These are phyloP conservation scores for Arrhamphus sclerolepis DNA, from an alignment of 2,797 vertebrate genomes.

Conservation along the genomic window DNA sequence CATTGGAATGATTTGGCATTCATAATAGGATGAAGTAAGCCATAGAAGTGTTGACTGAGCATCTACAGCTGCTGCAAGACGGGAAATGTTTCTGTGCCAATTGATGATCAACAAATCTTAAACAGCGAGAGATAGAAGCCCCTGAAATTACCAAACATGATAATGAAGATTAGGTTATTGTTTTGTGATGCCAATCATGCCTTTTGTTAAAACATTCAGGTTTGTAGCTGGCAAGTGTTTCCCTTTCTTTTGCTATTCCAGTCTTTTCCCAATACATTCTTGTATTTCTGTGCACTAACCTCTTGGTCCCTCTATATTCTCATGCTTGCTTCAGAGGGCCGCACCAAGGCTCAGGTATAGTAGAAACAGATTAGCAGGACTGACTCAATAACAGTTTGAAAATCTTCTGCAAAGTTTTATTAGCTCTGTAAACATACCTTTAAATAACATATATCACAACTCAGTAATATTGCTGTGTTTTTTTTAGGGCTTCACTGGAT, in stretches of 20 bases:
- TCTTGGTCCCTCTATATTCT: conserved; percentile 67
- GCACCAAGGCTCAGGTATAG: conserved; percentile 77
- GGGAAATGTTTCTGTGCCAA: too few relatives aligned
- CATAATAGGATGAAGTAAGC: too few relatives aligned
- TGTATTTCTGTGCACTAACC: conserved; percentile 62
- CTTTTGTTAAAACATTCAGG: neutral
- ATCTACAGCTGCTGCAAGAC: too few relatives aligned
- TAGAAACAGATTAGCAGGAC: conserved; percentile 39
- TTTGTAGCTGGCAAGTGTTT: conserved; percentile 8
- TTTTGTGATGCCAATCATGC: too few relatives aligned
- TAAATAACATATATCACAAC: conserved; percentile 1
- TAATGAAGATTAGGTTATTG: too few relatives aligned
- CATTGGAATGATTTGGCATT: too few relatives aligned
- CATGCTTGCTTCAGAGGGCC: conserved; percentile 77
- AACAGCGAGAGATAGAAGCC: too few relatives aligned
- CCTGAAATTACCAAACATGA: too few relatives aligned
- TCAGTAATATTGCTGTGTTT: conserved; percentile 12
- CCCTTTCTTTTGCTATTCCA: conserved; percentile 16
- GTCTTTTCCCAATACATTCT: conserved; percentile 29
- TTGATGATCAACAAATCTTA: too few relatives aligned
- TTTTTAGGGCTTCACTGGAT: conserved; percentile 87
- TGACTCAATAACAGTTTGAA: conserved; percentile 2
- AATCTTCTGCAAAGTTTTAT: too few relatives aligned
- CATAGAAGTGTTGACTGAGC: too few relatives aligned
- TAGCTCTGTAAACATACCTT: neutral